phyloP scores from a whole-genome alignment of 2,888 invertebrate genomes.

The Pseudococcus jackbeardsleyi region DNA sequence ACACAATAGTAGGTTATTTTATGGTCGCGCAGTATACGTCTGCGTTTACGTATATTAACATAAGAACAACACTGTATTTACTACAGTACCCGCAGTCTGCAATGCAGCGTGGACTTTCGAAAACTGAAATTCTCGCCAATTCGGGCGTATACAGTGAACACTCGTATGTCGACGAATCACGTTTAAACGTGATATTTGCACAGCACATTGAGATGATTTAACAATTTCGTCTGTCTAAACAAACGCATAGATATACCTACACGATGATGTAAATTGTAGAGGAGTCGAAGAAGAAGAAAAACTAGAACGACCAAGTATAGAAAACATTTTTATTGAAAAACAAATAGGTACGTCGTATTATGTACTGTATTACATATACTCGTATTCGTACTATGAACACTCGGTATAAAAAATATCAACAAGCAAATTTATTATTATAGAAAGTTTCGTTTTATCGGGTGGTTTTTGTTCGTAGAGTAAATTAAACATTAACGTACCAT shows the following conservation, averaged over 20 bases:
- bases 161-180: neutral
- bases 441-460: conserved; percentile 21
- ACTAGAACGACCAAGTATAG: neutral
- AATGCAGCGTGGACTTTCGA: neutral
- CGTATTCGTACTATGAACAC: neutral
- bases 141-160: neutral
- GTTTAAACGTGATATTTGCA: conserved; percentile 44
- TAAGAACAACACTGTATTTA: neutral
- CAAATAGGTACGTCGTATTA: neutral
- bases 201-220: conserved; percentile 10
- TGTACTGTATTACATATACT: neutral
- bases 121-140: conserved; percentile 3
- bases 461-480: neutral
- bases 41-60: neutral
- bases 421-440: conserved; percentile 27
- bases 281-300: neutral
- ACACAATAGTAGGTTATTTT: conserved; percentile 17
- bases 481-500: neutral
- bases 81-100: neutral
- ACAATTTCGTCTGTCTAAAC: conserved; percentile 1
- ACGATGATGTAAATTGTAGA: neutral
- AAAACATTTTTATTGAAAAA: conserved; percentile 29
- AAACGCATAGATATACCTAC: neutral
- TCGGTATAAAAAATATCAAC: conserved; percentile 21
- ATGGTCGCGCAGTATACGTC: neutral